Evolutionary conservation across 2,113 vertebrate genomes (phyloP).

Genomic region (Nyctereutes procyonoides): DNA sequence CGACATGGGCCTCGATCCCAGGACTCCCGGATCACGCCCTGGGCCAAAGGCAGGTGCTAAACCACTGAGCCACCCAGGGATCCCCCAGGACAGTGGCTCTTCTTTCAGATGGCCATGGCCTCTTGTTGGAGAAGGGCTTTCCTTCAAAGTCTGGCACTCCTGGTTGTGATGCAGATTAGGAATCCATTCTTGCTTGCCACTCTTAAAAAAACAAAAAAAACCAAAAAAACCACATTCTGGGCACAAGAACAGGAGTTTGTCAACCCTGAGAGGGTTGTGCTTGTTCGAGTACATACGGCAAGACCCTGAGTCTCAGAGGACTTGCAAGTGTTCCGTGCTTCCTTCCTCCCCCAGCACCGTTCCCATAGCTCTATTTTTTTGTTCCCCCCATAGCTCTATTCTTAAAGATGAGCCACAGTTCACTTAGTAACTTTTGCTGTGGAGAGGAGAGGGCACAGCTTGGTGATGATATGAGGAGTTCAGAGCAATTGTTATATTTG

Average conservation of each 20-base stretch:
- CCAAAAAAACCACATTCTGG: not conserved
- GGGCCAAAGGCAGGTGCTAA: too few relatives aligned
- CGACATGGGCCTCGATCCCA: too few relatives aligned
- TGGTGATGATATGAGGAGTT: not conserved
- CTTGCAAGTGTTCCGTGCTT: conserved; percentile 68
- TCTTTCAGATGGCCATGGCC: not conserved
- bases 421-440: conserved; percentile 38
- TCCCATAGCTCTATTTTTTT: not conserved
- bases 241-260: conserved; percentile 65
- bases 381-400: conserved; percentile 25
- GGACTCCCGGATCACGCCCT: too few relatives aligned
- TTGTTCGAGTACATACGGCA: not conserved
- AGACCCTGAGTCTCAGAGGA: conserved; percentile 72
- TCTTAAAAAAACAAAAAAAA: conserved; percentile 26
- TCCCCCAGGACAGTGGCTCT: not conserved
- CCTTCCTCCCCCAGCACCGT: conserved; percentile 5
- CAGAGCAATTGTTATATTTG: conserved; percentile 40
- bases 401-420: not conserved
- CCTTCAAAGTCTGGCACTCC: not conserved
- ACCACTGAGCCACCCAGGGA: too few relatives aligned
- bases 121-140: not conserved
- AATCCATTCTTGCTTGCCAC: conserved; percentile 41
- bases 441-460: not conserved
- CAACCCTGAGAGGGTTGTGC: conserved; percentile 54
- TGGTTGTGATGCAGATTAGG: conserved; percentile 47